Base-by-base conservation (phyloP, 2,888 invertebrate genomes). In the Epistrophe grossulariae region DNA sequence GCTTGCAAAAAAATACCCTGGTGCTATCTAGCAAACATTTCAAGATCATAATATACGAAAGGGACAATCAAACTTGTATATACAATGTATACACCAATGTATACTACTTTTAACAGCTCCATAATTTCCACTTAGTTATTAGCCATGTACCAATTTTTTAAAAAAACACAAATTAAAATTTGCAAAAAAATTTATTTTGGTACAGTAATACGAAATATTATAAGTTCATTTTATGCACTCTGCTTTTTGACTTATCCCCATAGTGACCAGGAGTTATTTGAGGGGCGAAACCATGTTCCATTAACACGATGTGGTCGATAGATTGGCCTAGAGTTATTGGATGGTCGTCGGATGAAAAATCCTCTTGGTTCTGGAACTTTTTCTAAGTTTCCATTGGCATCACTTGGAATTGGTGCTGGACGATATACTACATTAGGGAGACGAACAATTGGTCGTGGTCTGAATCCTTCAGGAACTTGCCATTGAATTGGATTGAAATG, bases 231-330 rank as follows among this genome's bases (percentile, higher is more conserved):
- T 35, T 59, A 35, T 45, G n/a, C n/a, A 45, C 24, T 15, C 9
- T 10, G n/a, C 0, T 1, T 11, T 43, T 17, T 15, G 2, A 5
- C 10, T 70, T 38, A 80, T 10, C 73, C 73, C 31, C 19, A 80
- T 15, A 43, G 17, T 0, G 57, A n/a, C 59, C 66, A 60, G 24
- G 66, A 50, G 8, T 43, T 78, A 24, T 55, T 28, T 15, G 11
- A 2, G 57, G 77, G 71, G 3, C 40, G 62, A 7, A 57, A 40
- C 71, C 77, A 77, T 28, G 81, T 38, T 13, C 45, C 52, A 48
- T 77, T 77, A 24, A 24, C 1, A 43, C 52, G n/a, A 24, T 38
- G 48, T 9, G 79, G 83, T 0, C 60, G 79, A 68, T 55, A 73
- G n/a, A 48, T 13, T 48, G 73, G 79, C 78, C 59, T 64, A 1